A percentile compares a stretch with the other conserved stretches of the same genome.
These are phyloP conservation scores for Gasterosteus nipponicus DNA, from an alignment of 2,113 vertebrate species.

Conservation along the genomic window DNA sequence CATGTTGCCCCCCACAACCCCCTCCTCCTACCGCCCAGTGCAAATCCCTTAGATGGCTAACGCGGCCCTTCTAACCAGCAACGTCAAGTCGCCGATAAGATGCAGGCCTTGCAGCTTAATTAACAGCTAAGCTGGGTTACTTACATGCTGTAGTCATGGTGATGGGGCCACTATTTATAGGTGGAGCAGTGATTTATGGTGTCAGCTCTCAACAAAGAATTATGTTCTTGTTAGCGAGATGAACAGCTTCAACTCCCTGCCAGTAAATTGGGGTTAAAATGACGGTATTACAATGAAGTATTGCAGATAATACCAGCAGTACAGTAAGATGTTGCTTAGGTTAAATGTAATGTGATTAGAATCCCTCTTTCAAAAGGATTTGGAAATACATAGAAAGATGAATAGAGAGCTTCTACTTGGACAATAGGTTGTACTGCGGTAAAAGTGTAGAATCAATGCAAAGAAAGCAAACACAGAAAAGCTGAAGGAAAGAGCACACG, in stretches of 20 bases:
- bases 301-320: not conserved
- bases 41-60: conserved; percentile 31
- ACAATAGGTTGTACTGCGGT: not conserved
- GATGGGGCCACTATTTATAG: conserved; percentile 52
- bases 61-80: conserved; percentile 24
- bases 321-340: not conserved
- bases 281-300: not conserved
- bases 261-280: not conserved
- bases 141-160: conserved; percentile 55
- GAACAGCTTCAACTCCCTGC: conserved; percentile 17
- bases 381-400: not conserved
- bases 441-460: not conserved
- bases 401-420: not conserved
- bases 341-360: not conserved
- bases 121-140: conserved; percentile 55
- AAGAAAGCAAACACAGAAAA: not conserved
- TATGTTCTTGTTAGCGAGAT: conserved; percentile 40
- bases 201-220: conserved; percentile 38
- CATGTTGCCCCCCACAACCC: conserved; percentile 5
- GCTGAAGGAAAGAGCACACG: not conserved
- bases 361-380: not conserved
- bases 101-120: conserved; percentile 34
- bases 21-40: not conserved
- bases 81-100: conserved; percentile 38
- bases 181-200: conserved; percentile 27